Percentiles rank a stretch among this genome's conserved stretches.
Conservation (phyloP, 2,888 invertebrate species). For the Drosophila prolongata region DNA sequence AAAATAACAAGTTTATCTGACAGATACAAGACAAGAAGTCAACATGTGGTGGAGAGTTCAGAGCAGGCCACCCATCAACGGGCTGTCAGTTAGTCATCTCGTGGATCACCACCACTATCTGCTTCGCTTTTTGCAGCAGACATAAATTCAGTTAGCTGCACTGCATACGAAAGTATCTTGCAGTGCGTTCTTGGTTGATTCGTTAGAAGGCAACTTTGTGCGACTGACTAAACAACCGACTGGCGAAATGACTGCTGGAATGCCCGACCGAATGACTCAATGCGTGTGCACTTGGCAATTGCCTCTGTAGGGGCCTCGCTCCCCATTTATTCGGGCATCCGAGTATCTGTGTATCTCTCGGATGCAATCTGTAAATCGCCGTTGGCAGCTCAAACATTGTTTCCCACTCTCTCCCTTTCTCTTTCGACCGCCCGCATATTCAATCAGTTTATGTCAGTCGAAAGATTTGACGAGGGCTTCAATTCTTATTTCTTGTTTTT, state of each 20-base stretch:
- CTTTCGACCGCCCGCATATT: slow-evolving; percentile 60
- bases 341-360: slow-evolving; percentile 19
- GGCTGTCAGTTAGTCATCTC: slow-evolving; percentile 57
- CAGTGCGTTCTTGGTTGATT: slow-evolving; percentile 54
- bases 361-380: slow-evolving; percentile 41
- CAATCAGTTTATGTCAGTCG: slow-evolving; percentile 66
- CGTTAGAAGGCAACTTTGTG: slow-evolving; percentile 49
- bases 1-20: slow-evolving; percentile 41
- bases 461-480: slow-evolving; percentile 55
- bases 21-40: slow-evolving; percentile 45
- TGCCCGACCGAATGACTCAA: slow-evolving; percentile 30
- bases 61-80: slow-evolving; percentile 67
- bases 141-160: slow-evolving; percentile 77
- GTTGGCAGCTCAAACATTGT: slow-evolving; percentile 19
- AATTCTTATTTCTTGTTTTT: slow-evolving; percentile 22
- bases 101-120: slow-evolving; percentile 29
- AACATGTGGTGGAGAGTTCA: slow-evolving; percentile 49
- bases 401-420: slow-evolving; percentile 4
- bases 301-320: slow-evolving; percentile 31
- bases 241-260: slow-evolving; percentile 21
- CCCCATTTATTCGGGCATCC: background rate
- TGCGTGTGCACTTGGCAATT: slow-evolving; percentile 71
- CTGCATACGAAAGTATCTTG: slow-evolving; percentile 75
- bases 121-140: slow-evolving; percentile 51
- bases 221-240: slow-evolving; percentile 65